A percentile compares a stretch with the other conserved stretches of the same genome.
These are phyloP conservation scores for Linurgus olivaceus DNA, from an alignment of 2,797 vertebrate genomes.

Conservation along the genomic window DNA sequence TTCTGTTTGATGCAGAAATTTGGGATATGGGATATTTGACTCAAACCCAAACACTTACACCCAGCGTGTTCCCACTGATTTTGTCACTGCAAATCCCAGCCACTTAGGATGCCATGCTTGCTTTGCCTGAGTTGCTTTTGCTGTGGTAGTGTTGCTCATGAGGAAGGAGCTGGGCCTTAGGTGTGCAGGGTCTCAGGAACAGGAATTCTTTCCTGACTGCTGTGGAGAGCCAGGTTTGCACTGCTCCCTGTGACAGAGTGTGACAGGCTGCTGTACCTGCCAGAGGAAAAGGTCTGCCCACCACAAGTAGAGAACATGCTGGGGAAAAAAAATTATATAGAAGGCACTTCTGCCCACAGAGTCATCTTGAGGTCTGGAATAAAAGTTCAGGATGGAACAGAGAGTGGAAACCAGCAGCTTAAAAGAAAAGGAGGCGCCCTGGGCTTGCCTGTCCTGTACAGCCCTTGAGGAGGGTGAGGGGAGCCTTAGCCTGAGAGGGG, in stretches of 20 bases:
- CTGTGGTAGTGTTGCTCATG: accelerated
- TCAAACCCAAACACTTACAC: background rate
- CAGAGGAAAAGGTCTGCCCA: background rate
- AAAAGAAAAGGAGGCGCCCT: background rate
- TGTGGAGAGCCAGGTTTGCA: background rate
- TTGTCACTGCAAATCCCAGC: background rate
- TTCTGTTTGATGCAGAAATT: background rate
- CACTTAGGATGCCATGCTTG: accelerated
- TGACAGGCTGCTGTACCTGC: background rate
- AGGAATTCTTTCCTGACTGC: background rate
- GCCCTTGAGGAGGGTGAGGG: background rate
- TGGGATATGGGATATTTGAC: background rate
- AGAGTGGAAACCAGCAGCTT: background rate
- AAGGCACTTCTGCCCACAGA: background rate
- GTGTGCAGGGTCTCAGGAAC: background rate
- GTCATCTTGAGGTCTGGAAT: background rate
- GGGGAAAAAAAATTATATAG: background rate
- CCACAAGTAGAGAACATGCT: accelerated
- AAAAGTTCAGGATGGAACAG: background rate
- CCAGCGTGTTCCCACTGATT: background rate
- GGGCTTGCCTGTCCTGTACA: background rate
- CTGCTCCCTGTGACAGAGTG: background rate
- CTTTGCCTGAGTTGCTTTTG: background rate
- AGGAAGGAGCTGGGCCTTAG: accelerated
- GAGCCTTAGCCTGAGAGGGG: background rate